Base-by-base conservation (phyloP, 2,888 invertebrate genomes). In the Galerucella pusilla region DNA sequence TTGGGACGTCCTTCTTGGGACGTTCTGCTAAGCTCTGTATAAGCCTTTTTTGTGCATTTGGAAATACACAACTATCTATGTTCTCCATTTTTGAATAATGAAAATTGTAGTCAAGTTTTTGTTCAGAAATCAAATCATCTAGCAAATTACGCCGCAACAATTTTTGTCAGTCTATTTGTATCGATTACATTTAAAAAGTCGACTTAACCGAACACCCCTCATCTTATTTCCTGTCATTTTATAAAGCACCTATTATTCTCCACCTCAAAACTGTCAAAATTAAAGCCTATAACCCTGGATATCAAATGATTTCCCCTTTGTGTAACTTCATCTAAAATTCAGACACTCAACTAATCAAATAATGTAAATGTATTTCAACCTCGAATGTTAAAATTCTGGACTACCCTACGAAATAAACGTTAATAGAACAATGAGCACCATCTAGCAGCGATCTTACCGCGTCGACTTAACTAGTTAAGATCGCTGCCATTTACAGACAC, bases 361-460 rank as follows among this genome's bases (percentile, higher is more conserved):
- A 57, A 57, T 57, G 57, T 57, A 57, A 57, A 57, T 57, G 20
- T 57, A 57, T 57, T 57, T 20, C 16, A 57, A 7, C 84, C 84
- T 84, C 83, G 80, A 78, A 80, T 79, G 78, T 78, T 79, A 81
- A 77, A 79, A 78, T 75, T 77, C 65, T 42, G 20, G 64, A 68
- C 57, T 71, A 57, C 45, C 71, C 71, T 66, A 68, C 20, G 68
- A 65, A 46, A 65, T 65, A 65, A 65, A 65, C 45, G 20, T 45
- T 65, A 45, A 65, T 16, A 46, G 20, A 65, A 65, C 64, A 65
- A 65, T 45, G 64, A 65, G 64, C 64, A 65, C 64, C 64, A 65
- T 65, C 64, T 65, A 65, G 20, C 46, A n/a, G 64, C 64, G 20
- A 65, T 65, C 46, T 65, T 65, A 65, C 20, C 45, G 45, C 64